phyloP scores from a whole-genome alignment of 2,113 vertebrate genomes.

The Percopsis transmontana region DNA sequence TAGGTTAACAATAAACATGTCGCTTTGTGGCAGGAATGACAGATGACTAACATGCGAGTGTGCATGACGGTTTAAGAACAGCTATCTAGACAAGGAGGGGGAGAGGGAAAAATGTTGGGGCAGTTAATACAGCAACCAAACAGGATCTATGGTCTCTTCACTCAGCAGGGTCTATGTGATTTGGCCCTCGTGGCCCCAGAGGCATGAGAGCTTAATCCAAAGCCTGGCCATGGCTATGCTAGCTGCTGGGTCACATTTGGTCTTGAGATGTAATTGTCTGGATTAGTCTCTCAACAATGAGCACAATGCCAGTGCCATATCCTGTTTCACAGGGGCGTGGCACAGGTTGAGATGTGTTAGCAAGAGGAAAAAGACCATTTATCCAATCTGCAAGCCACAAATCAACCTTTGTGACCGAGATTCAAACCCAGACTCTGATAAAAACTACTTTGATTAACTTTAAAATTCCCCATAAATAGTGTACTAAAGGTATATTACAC shows the following conservation, averaged over 20 bases:
- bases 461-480: neutral
- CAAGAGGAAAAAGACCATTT: constrained; percentile 48
- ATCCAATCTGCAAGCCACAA: constrained; percentile 27
- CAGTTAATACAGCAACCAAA: neutral
- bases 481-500: too few species aligned
- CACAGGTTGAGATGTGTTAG: constrained; percentile 36
- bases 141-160: constrained; percentile 8
- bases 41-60: constrained; percentile 65
- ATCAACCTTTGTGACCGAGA: neutral
- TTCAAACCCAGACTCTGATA: neutral
- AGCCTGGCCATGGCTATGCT: constrained; percentile 3
- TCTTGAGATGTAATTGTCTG: constrained; percentile 68
- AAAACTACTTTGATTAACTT: neutral
- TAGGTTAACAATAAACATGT: constrained; percentile 44
- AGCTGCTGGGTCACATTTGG: too few species aligned
- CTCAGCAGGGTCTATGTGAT: constrained; percentile 7
- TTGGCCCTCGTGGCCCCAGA: constrained; percentile 17
- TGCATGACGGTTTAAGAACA: constrained; percentile 48
- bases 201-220: constrained; percentile 45
- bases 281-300: constrained; percentile 75
- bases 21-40: constrained; percentile 42
- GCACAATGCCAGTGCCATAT: constrained; percentile 67
- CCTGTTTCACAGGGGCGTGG: constrained; percentile 71
- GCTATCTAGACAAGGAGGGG: constrained; percentile 9
- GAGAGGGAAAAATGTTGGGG: constrained; percentile 19